phyloP scores from a whole-genome alignment of 2,888 invertebrate species.

The Troides helena region DNA sequence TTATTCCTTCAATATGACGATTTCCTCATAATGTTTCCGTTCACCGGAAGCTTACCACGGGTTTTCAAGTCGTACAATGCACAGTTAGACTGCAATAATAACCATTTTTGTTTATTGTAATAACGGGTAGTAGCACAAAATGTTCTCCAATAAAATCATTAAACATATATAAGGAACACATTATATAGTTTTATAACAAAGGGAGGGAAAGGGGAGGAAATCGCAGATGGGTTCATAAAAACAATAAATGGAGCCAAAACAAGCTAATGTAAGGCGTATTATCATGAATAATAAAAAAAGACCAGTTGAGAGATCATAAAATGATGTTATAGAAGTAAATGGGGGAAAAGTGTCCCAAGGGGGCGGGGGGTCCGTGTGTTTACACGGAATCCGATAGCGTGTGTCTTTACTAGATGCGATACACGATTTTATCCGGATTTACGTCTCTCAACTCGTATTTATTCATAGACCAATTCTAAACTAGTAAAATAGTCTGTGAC shows the following conservation, averaged over 20 bases:
- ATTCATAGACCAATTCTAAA: no score
- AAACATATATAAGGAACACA: constrained; percentile 32
- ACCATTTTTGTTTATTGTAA: no score
- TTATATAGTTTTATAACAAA: constrained; percentile 45
- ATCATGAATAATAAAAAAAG: constrained; percentile 75
- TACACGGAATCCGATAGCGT: constrained; percentile 26
- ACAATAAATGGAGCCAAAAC: constrained; percentile 52
- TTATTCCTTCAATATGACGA: no score
- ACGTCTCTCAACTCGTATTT: no score
- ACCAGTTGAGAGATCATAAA: constrained; percentile 69
- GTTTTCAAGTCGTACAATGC: no score
- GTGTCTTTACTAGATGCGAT: constrained; percentile 26
- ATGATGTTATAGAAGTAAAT: constrained; percentile 73
- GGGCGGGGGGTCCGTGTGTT: constrained; percentile 43
- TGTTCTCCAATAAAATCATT: no score
- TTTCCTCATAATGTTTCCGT: no score
- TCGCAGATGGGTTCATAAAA: constrained; percentile 45
- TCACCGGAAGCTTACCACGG: no score
- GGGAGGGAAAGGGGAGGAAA: constrained; percentile 40
- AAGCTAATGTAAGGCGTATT: constrained; percentile 70
- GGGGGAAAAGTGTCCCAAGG: constrained; percentile 64
- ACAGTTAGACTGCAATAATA: no score
- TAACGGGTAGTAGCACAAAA: no score
- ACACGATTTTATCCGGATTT: not conserved
- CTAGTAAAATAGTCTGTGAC: no score